Evolutionary conservation across 2,113 vertebrate species (phyloP), one percentile per base, ranked within the genome.

Genomic region (Cebidichthys violaceus): DNA sequence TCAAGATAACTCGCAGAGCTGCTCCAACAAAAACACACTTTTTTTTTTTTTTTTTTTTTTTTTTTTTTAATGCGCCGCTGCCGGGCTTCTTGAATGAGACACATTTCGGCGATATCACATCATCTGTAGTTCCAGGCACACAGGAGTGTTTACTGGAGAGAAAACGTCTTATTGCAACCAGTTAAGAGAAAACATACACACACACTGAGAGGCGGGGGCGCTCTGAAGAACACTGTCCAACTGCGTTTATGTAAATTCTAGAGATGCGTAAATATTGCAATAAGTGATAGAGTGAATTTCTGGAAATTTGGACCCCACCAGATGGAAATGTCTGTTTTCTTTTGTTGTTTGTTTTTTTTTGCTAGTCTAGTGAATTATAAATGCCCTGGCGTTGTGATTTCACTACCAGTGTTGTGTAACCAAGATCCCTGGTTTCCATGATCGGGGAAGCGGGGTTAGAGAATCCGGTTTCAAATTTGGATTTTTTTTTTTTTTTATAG

Each of bases 1-100:
- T 86, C 29, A 1, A 72, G 86, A 90, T 85, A 78, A 74, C 59
- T 13, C 50, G 3, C 14, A 13, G 1, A 74, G 47, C 73, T 57
- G 74, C 31, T 52, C 6, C 4, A 74, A 69, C 4, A 61, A 70
- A 61, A 61, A 39, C 6, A 11, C n/a, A 6, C 9, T 24, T 29
- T 69, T 62, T 0, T n/a, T n/a, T n/a, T n/a, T n/a, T n/a, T n/a
- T n/a, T n/a, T n/a, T n/a, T n/a, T n/a, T n/a, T n/a, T n/a, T n/a
- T n/a, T n/a, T n/a, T n/a, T n/a, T n/a, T n/a, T n/a, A n/a, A 22
- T n/a, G 47, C 47, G 2, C n/a, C 3, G 35, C 62, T 74, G 50
- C 77, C 18, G 50, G 0, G 22, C 31, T 35, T 41, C 43, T 52
- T 4, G 0, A 24, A 27, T 6, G 33, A 68, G 17, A 82, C 45